Evolutionary conservation across 1,140 invertebrate species (phyloP), one percentile per base, ranked within the genome.

Genomic region (Chironomus tepperi): DNA sequence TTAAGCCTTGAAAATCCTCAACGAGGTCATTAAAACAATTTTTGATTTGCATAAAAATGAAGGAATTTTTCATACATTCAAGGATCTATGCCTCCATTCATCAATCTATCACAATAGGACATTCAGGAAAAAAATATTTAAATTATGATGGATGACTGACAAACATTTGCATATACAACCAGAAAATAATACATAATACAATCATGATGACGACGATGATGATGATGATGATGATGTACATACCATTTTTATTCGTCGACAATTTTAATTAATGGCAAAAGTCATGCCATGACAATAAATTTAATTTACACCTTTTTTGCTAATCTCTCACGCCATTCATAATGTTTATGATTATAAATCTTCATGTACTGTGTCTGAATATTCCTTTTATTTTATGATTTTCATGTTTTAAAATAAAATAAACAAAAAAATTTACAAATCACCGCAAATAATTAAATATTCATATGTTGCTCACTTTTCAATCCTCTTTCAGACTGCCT

Each of bases 241-340:
- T 34, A 34, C 24, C n/a, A 34, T 34, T 34, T 34, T 34, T 34
- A 34, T 34, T 34, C 24, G 24, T 34, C 47, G 47, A 57, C 47
- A 57, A 57, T 70, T 70, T 70, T 19, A 70, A 70, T 70, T 19
- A 70, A 70, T 70, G 16, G 19, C 16, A 9, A 19, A 21, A 19
- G 65, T 70, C 65, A 70, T 70, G 65, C 65, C 19, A 70, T 70
- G 65, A 70, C 65, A 70, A 70, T 70, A 70, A 70, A 70, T 70
- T 70, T 70, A 70, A 70, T 70, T 70, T 70, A 70, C 65, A 70
- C 65, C 65, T 57, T 57, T 47, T 70, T 70, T 16, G 65, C 65
- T 70, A 70, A 70, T 70, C 65, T 70, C 10, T 70, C 19, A 70
- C 19, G 65, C 16, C 65, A 70, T 70, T 57, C 47, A 57, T 57